These are phyloP conservation scores for Drosophila insularis DNA, from an alignment of 1,140 invertebrate genomes.

Conservation along the genomic window DNA sequence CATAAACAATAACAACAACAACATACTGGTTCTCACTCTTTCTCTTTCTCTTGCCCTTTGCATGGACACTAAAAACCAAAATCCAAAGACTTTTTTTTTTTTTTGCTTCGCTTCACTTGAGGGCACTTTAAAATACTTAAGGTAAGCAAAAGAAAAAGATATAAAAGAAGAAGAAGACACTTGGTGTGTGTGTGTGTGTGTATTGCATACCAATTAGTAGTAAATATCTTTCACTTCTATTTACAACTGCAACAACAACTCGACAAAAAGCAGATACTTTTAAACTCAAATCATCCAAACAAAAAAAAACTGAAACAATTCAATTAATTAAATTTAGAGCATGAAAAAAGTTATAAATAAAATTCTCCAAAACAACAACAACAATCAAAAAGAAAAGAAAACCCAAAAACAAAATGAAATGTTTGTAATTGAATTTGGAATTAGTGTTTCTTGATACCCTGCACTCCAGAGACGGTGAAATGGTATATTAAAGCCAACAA, in stretches of 20 bases:
- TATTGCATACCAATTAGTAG: slow-evolving; percentile 49
- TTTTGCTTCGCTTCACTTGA: background rate
- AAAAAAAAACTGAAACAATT: slow-evolving; percentile 4
- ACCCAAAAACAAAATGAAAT: background rate
- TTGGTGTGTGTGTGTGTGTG: background rate
- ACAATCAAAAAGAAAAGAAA: background rate
- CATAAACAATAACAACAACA: no score
- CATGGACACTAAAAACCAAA: background rate
- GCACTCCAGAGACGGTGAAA: no score
- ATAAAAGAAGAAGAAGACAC: slow-evolving; percentile 14
- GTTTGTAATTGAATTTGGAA: slow-evolving; percentile 10
- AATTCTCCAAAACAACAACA: background rate
- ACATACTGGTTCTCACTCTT: no score
- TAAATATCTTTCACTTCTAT: slow-evolving; percentile 28
- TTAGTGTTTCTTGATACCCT: no score
- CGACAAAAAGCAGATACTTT: slow-evolving; percentile 7
- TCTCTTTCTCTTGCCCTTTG: background rate
- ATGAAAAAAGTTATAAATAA: slow-evolving; percentile 10
- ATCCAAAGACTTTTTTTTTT: background rate
- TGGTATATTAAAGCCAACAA: no score
- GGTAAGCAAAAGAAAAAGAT: background rate
- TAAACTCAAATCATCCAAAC: background rate
- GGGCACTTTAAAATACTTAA: slow-evolving; percentile 1
- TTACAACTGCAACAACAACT: slow-evolving; percentile 21
- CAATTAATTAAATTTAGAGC: slow-evolving; percentile 18